phyloP scores from a whole-genome alignment of 2,888 invertebrate species.

The Gymnocheta viridis region DNA sequence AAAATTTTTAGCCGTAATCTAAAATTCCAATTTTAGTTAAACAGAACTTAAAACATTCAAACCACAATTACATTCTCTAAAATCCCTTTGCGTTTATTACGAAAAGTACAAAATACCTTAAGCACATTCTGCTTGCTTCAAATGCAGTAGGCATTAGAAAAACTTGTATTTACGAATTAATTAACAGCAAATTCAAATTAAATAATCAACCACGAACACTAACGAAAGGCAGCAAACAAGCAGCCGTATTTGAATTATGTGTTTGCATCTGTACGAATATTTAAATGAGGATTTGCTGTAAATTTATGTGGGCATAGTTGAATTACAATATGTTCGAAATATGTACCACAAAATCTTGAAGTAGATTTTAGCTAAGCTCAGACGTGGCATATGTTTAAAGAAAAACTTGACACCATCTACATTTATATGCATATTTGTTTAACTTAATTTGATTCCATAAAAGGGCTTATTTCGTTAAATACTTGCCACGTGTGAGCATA shows the following conservation, averaged over 20 bases:
- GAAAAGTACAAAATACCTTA: conserved; percentile 4
- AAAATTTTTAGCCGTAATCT: not conserved
- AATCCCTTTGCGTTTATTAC: not conserved
- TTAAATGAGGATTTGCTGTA: not conserved
- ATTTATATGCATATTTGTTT: no score
- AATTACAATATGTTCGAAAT: not conserved
- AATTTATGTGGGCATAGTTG: not conserved
- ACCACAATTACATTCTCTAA: conserved; percentile 31
- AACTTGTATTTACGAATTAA: conserved; percentile 15
- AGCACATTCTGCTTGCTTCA: not conserved
- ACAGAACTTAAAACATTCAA: not conserved
- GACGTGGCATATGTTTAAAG: not conserved
- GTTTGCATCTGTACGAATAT: not conserved
- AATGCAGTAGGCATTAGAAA: not conserved
- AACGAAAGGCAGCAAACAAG: not conserved
- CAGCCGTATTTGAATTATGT: conserved; percentile 1
- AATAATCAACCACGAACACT: conserved; percentile 27
- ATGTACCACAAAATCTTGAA: conserved; percentile 19
- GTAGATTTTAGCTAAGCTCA: not conserved
- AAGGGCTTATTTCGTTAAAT: no score
- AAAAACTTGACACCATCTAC: not conserved
- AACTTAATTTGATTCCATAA: no score
- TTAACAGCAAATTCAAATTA: conserved; percentile 43
- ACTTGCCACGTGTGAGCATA: no score
- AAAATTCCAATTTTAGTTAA: conserved; percentile 2